These are phyloP conservation scores for Mesoligia furuncula DNA, from an alignment of 2,888 invertebrate species.

Conservation along the genomic window DNA sequence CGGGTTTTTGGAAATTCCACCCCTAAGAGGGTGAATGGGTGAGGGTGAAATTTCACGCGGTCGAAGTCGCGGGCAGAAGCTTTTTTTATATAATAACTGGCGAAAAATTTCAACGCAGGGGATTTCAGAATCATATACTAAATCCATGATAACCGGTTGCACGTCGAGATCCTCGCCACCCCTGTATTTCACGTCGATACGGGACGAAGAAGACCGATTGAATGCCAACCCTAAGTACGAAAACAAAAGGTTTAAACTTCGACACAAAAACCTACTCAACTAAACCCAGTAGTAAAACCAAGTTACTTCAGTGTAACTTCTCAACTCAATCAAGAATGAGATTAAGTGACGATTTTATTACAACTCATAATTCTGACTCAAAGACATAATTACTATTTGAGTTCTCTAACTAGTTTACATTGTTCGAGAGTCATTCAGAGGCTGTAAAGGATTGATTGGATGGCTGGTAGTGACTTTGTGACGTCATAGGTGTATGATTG, in stretches of 20 bases:
- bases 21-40: too few species aligned
- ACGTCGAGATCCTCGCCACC: not conserved
- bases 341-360: slow-evolving; percentile 26
- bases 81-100: too few species aligned
- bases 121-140: not conserved
- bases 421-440: slow-evolving; percentile 21
- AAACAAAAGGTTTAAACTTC: not conserved
- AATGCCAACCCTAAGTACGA: not conserved
- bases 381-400: slow-evolving; percentile 32
- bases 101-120: too few species aligned
- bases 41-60: too few species aligned
- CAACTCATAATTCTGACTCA: not conserved
- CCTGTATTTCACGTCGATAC: not conserved
- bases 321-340: slow-evolving; percentile 30
- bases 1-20: too few species aligned
- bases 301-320: slow-evolving; percentile 4
- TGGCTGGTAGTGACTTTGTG: not conserved
- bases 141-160: not conserved
- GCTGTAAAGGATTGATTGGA: slow-evolving; percentile 37
- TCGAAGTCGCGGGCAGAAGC: too few species aligned
- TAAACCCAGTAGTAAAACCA: slow-evolving; percentile 6
- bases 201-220: not conserved
- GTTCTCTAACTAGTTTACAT: slow-evolving; percentile 27
- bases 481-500: slow-evolving; percentile 18
- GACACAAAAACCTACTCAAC: not conserved